Base-by-base conservation (phyloP, 2,113 vertebrate species). In the Pyxicephalus adspersus region DNA sequence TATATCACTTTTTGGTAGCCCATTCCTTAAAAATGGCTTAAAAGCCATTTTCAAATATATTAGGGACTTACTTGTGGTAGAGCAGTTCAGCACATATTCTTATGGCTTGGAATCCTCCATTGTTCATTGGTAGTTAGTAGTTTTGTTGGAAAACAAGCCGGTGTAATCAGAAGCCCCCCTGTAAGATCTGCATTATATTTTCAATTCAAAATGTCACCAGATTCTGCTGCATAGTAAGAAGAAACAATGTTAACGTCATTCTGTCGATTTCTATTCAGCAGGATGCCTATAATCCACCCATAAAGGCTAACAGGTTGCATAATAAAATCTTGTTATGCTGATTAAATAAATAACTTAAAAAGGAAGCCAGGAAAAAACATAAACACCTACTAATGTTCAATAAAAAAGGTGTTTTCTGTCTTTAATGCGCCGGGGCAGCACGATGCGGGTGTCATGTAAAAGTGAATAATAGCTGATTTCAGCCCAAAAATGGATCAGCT, bases 331-430 rank as follows among this genome's bases (percentile, higher is more conserved):
- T 57, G 54, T 34, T 57, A 18, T 74, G 25, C 34, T 58, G 55
- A 74, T 74, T 74, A 58, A 58, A 74, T 74, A 74, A 74, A 58
- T 34, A 58, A 31, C 52, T 57, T 74, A 58, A 55, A 34, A 54
- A 74, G 34, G 71, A 74, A 54, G 26, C 52, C 9, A 9, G 38
- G 8, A 6, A 45, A 45, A 45, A 45, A 45, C 38, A 45, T 45
- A 45, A 45, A 57, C 52, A 57, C 20, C 20, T 57, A 28, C 55
- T 58, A 74, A 67, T 45, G 54, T 34, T 74, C 22, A 13, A 61
- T 84, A 38, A 64, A 83, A 61, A 80, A 71, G 22, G 8, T 9
- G 64, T 13, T 28, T 80, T n/a, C 68, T 78, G 81, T 29, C 9
- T 66, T 45, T 52, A 63, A 45, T 68, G 4, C 5, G 29, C 20